These are phyloP conservation scores for Eulacestoma nigropectus DNA, from an alignment of 2,113 vertebrate genomes.

Conservation along the genomic window DNA sequence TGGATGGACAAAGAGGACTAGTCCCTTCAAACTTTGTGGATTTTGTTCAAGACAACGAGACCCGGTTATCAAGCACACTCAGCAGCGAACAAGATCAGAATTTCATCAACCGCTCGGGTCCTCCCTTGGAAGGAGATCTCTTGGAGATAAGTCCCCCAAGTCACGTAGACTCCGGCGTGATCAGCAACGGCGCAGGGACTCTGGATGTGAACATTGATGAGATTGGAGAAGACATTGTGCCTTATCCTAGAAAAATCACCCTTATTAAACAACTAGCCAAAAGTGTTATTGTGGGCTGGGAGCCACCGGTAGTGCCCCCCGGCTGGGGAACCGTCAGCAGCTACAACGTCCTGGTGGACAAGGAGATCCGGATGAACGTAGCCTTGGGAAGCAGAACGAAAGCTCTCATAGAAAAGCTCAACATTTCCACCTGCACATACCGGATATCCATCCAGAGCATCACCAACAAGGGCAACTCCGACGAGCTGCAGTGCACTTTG, in stretches of 20 bases:
- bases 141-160: conserved; percentile 74
- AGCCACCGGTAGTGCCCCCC: conserved; percentile 86
- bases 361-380: conserved; percentile 85
- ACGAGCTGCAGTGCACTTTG: conserved; percentile 90
- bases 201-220: conserved; percentile 88
- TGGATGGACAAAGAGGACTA: conserved; percentile 92
- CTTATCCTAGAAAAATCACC: conserved; percentile 95
- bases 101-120: conserved; percentile 44
- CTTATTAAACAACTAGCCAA: conserved; percentile 98
- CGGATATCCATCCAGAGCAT: conserved; percentile 90
- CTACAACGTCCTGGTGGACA: conserved; percentile 93
- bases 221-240: conserved; percentile 95
- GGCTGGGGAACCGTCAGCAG: conserved; percentile 88
- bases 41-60: conserved; percentile 87
- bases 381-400: conserved; percentile 88
- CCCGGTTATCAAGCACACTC: conserved; percentile 62
- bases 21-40: conserved; percentile 99
- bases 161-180: conserved; percentile 37
- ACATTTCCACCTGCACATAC: conserved; percentile 83
- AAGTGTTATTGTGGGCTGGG: conserved; percentile 98
- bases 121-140: conserved; percentile 51
- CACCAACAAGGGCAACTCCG: conserved; percentile 85
- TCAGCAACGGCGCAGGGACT: conserved; percentile 81
- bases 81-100: conserved; percentile 84
- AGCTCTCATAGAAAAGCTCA: conserved; percentile 93